phyloP scores from a whole-genome alignment of 2,888 invertebrate genomes.

The Meliscaeva auricollis region DNA sequence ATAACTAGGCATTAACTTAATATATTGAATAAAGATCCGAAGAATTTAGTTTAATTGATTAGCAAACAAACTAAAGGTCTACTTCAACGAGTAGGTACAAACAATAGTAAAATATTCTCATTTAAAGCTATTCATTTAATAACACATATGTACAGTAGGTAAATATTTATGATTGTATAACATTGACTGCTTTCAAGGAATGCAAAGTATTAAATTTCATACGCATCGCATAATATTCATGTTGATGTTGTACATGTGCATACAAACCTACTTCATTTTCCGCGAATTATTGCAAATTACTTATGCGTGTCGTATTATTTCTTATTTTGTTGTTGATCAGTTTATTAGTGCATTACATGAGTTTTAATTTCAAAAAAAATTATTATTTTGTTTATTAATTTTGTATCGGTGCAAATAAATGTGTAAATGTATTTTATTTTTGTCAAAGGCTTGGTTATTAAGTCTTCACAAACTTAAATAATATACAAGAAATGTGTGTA shows the following conservation, averaged over 20 bases:
- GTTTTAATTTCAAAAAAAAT: not conserved
- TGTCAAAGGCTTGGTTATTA: too few species aligned
- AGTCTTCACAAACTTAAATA: too few species aligned
- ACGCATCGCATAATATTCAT: not conserved
- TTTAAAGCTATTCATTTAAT: not conserved
- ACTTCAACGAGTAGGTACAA: too few species aligned
- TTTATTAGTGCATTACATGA: not conserved
- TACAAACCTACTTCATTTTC: not conserved
- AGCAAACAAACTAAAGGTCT: too few species aligned
- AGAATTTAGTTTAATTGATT: too few species aligned
- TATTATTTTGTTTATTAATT: not conserved
- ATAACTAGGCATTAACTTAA: too few species aligned
- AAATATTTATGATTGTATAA: not conserved
- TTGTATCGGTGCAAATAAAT: too few species aligned
- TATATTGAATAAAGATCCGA: too few species aligned
- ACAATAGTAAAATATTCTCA: not conserved
- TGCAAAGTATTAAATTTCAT: conserved; percentile 19
- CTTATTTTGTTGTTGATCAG: not conserved
- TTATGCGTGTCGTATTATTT: conserved; percentile 19
- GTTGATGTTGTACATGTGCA: not conserved
- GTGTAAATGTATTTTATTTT: too few species aligned
- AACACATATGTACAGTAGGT: not conserved
- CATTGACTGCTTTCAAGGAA: conserved; percentile 12
- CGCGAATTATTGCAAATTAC: not conserved
- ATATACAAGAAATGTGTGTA: too few species aligned